These are phyloP conservation scores for Fundulus diaphanus DNA, from an alignment of 2,797 vertebrate genomes.

Conservation along the genomic window DNA sequence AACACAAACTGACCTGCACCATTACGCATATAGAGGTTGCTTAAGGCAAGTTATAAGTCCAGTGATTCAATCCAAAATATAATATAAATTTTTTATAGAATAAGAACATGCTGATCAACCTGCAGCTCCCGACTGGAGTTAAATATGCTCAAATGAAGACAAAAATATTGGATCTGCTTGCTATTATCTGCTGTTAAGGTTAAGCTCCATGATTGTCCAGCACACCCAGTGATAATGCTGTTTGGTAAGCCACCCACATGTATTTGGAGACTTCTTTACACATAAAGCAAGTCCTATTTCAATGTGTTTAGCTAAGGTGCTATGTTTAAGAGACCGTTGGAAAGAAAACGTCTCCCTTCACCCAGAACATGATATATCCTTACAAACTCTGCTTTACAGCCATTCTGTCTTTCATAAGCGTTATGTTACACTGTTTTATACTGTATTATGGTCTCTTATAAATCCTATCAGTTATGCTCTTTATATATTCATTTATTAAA, in stretches of 20 bases:
- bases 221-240: background rate
- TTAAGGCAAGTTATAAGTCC: background rate
- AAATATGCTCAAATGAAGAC: background rate
- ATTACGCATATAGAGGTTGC: background rate
- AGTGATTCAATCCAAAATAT: background rate
- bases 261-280: background rate
- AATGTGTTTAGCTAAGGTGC: background rate
- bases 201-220: background rate
- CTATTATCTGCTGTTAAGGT: background rate
- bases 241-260: background rate
- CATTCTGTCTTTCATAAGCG: background rate
- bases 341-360: background rate
- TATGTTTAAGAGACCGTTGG: background rate
- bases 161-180: background rate
- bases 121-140: background rate
- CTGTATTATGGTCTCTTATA: background rate
- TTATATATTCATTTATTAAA: background rate
- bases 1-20: background rate
- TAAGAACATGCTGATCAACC: background rate
- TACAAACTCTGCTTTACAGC: background rate
- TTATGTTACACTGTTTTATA: too few relatives aligned
- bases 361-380: background rate
- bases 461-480: background rate
- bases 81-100: background rate
- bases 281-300: background rate